Base-by-base conservation (phyloP, 2,888 invertebrate species). In the Tyria jacobaeae region DNA sequence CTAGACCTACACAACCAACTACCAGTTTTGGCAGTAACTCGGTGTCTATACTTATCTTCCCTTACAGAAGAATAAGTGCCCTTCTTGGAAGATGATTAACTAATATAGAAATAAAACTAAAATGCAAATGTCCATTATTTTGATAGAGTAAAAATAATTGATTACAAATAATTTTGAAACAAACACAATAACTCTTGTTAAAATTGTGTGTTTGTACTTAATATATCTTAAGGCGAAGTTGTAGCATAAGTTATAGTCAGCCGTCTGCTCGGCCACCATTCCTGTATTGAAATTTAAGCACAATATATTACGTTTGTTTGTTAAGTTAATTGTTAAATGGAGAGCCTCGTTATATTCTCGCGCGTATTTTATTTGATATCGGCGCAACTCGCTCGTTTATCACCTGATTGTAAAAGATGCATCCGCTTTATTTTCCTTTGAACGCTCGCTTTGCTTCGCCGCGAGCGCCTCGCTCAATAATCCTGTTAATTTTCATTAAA, bases 291-390 rank as follows among this genome's bases (percentile, higher is more conserved):
- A 92, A 89, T 90, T 91, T 90, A 92, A 89, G 86, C 85, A 91
- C 89, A 91, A 93, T 94, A 92, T 92, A 94, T 94, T 92, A 94
- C 88, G 83, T 93, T 92, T 94, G 94, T 94, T 94, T 94, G 94
- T 94, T 92, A 92, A 93, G 94, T 94, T 94, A 94, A 94, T 94
- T 94, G 91, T 89, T 92, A 91, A 94, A 92, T 89, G 90, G 89
- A 82, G 85, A 82, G 84, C 81, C 86, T 93, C 93, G 93, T 94
- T 94, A 92, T 88, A 81, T 84, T 82, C 86, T 81, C 84, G 84
- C 85, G 86, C 83, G 87, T 90, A 89, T 88, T 89, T 92, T 90
- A 91, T 91, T 88, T 84, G 83, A 81, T 82, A 81, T 83, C 86
- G 84, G 81, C 82, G 83, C 64, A 15, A 51, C 79, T 77, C 73